Evolutionary conservation across 1,140 invertebrate species (phyloP).

Genomic region (Samia ricini): DNA sequence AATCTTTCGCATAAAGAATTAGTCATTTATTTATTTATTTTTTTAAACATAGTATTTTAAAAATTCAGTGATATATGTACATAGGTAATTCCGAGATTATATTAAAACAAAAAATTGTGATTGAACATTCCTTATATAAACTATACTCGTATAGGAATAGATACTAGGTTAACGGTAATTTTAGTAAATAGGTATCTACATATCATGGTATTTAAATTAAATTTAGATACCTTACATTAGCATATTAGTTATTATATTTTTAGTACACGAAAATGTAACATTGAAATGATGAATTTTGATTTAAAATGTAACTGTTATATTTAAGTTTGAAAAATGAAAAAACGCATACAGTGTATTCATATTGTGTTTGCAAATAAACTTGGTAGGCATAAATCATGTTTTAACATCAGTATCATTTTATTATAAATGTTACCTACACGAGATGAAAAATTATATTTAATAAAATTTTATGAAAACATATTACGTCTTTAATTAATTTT

Average conservation of each 20-base stretch:
- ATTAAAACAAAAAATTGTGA: background rate
- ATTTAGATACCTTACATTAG: background rate
- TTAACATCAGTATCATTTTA: background rate
- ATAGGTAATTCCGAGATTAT: background rate
- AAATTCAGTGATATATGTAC: background rate
- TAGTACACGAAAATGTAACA: background rate
- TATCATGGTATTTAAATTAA: slow-evolving; percentile 1
- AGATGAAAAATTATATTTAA: background rate
- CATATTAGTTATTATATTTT: background rate
- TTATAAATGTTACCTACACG: background rate
- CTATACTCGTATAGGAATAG: background rate
- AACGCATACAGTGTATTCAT: background rate
- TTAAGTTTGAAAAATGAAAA: background rate
- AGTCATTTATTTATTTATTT: background rate
- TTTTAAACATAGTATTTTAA: background rate
- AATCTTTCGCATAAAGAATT: background rate
- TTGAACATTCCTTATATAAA: background rate
- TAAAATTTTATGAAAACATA: background rate
- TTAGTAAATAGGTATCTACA: background rate
- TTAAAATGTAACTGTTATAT: background rate
- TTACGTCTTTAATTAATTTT: background rate
- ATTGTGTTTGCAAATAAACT: background rate
- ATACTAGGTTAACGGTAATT: background rate
- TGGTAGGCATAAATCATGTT: background rate
- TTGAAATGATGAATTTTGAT: background rate